These are phyloP conservation scores for Heteromurus nitidus DNA, from an alignment of 2,888 invertebrate species.

Conservation along the genomic window DNA sequence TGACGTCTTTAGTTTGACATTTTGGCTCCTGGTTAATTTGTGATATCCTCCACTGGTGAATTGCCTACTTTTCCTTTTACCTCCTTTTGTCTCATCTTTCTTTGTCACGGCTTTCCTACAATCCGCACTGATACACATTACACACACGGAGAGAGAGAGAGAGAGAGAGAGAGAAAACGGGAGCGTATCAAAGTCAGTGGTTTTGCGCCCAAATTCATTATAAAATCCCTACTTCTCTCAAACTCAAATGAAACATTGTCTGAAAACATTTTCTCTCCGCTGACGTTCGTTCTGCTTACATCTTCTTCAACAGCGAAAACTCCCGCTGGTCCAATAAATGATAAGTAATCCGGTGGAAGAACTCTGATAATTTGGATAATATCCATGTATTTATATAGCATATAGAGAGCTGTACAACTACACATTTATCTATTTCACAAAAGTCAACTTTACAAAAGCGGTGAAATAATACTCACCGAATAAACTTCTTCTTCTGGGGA, in stretches of 20 bases:
- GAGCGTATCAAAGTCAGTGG: too few species aligned
- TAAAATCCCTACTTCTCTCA: slow-evolving; percentile 26
- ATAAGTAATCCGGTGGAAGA: slow-evolving; percentile 67
- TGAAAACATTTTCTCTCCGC: slow-evolving; percentile 42
- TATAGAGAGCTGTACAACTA: not conserved
- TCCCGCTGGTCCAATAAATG: slow-evolving; percentile 64
- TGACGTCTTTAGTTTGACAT: slow-evolving; percentile 68
- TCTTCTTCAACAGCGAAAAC: slow-evolving; percentile 50
- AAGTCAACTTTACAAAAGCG: slow-evolving; percentile 16
- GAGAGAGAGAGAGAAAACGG: too few species aligned
- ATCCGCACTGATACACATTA: slow-evolving; percentile 7
- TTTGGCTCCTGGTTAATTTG: slow-evolving; percentile 68
- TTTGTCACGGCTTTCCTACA: slow-evolving; percentile 59
- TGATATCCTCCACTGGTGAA: slow-evolving; percentile 65
- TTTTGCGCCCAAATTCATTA: slow-evolving; percentile 46
- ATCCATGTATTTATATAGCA: slow-evolving; percentile 32
- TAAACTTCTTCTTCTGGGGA: too few species aligned
- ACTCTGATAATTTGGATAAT: slow-evolving; percentile 47
- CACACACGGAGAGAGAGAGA: not conserved
- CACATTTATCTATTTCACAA: slow-evolving; percentile 17
- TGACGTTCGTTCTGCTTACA: slow-evolving; percentile 45
- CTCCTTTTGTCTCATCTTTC: slow-evolving; percentile 61
- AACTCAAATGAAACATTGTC: slow-evolving; percentile 58
- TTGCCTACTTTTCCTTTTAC: slow-evolving; percentile 56
- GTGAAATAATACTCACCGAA: too few species aligned